These are phyloP conservation scores for Ips nitidus DNA, from an alignment of 1,140 invertebrate genomes.

Conservation along the genomic window DNA sequence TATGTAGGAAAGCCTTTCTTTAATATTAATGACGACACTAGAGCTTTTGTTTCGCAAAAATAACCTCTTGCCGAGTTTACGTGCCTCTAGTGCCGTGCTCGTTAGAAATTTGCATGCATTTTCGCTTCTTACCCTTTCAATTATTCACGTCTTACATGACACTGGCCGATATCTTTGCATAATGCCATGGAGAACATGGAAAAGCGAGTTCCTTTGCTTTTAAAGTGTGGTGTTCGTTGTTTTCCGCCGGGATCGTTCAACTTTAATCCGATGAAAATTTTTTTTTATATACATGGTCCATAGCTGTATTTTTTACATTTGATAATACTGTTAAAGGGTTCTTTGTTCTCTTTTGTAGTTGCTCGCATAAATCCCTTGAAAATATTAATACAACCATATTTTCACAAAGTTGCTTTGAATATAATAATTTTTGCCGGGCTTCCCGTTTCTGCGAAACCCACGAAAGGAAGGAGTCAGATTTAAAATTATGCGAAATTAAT, in stretches of 20 bases:
- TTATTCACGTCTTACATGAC: slow-evolving; percentile 22
- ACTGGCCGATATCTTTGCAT: slow-evolving; percentile 24
- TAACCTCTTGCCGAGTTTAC: slow-evolving; percentile 17
- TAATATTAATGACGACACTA: slow-evolving; percentile 22
- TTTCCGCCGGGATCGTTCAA: neutral
- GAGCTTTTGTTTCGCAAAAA: slow-evolving; percentile 22
- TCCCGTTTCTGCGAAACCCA: neutral
- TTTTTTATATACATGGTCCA: neutral
- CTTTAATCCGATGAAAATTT: neutral
- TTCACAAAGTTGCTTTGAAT: slow-evolving; percentile 15
- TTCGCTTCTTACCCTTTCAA: slow-evolving; percentile 23
- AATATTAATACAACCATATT: slow-evolving; percentile 15
- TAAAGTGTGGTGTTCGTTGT: neutral
- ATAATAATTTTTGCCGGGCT: slow-evolving; percentile 18
- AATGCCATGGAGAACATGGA: slow-evolving; percentile 12
- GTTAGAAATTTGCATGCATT: slow-evolving; percentile 26
- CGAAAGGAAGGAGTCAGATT: neutral
- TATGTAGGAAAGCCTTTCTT: slow-evolving; percentile 19
- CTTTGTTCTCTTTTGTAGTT: slow-evolving; percentile 3
- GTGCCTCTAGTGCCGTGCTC: slow-evolving; percentile 24
- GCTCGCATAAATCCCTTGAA: slow-evolving; percentile 11
- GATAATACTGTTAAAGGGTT: neutral
- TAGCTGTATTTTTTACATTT: neutral
- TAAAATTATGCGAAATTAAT: slow-evolving; percentile 23
- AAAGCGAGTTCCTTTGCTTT: neutral